Percentiles rank a stretch among this genome's conserved stretches.
Conservation (phyloP, 2,113 vertebrate genomes). For the Oryzias javanicus region DNA sequence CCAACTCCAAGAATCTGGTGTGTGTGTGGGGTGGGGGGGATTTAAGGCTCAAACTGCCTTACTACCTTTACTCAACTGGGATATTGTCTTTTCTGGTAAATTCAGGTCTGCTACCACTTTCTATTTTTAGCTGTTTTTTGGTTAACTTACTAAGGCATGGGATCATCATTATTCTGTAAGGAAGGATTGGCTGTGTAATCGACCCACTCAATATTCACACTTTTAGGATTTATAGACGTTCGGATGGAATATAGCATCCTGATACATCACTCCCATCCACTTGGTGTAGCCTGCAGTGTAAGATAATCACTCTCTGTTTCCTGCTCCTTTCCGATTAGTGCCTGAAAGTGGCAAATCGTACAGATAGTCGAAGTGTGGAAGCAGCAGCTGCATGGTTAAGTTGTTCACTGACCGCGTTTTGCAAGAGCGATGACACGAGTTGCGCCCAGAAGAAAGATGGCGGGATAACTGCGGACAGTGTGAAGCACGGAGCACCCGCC, state of each 20-base stretch:
- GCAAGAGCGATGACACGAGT: constrained; percentile 29
- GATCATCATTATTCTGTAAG: background rate
- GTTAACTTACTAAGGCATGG: background rate
- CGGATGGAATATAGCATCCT: constrained; percentile 7
- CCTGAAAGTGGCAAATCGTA: constrained; percentile 16
- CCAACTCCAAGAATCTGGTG: constrained; percentile 5
- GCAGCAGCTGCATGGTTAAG: constrained; percentile 28
- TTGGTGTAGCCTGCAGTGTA: constrained; percentile 21
- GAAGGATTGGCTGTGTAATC: background rate
- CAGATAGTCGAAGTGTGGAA: constrained; percentile 43
- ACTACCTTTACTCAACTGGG: constrained; percentile 33
- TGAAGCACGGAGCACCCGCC: constrained; percentile 2
- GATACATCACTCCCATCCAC: constrained; percentile 26
- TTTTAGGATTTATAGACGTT: constrained; percentile 17
- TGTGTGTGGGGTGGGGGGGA: constrained; percentile 30
- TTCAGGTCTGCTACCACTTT: constrained; percentile 3
- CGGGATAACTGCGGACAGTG: constrained; percentile 8
- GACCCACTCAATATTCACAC: constrained; percentile 1
- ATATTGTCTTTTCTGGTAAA: constrained; percentile 7
- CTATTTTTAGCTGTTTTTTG: constrained; percentile 2
- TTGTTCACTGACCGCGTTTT: constrained; percentile 23
- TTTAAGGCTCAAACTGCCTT: constrained; percentile 32
- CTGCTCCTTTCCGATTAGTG: constrained; percentile 56
- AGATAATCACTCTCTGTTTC: constrained; percentile 48
- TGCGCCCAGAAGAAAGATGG: constrained; percentile 8